These are phyloP conservation scores for Aelia acuminata DNA, from an alignment of 2,888 invertebrate species.

Conservation along the genomic window DNA sequence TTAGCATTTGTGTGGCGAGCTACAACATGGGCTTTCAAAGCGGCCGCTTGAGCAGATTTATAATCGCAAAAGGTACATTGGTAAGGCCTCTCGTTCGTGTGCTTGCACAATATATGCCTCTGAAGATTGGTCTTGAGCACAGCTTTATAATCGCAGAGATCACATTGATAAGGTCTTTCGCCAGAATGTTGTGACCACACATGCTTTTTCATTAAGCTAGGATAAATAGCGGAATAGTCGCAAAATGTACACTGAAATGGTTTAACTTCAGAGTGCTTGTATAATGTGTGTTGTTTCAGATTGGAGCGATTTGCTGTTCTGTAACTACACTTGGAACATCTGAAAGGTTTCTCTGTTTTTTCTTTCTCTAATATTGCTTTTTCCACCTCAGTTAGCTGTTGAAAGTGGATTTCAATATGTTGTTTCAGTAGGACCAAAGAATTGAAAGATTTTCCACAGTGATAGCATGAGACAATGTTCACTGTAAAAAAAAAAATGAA, in stretches of 20 bases:
- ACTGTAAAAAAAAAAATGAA: background rate
- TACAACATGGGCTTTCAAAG: background rate
- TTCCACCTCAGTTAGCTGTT: background rate
- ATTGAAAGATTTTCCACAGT: background rate
- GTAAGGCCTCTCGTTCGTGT: background rate
- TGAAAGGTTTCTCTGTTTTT: background rate
- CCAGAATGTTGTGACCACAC: background rate
- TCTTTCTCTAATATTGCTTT: background rate
- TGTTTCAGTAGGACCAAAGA: background rate
- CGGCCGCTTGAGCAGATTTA: background rate
- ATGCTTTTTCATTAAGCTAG: background rate
- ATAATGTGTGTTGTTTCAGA: background rate
- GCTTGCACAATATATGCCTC: constrained; percentile 5
- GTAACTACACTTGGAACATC: background rate
- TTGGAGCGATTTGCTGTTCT: background rate
- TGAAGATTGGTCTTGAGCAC: background rate
- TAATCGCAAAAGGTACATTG: background rate
- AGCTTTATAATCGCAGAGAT: constrained; percentile 13
- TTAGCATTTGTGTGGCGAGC: background rate
- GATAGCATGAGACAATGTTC: background rate
- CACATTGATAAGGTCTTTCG: background rate
- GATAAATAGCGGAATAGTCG: background rate
- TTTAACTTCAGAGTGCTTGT: background rate
- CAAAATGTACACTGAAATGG: background rate
- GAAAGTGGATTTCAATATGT: background rate